Evolutionary conservation across 2,888 invertebrate species (phyloP), one percentile per base, ranked within the genome.

Genomic region (Pheosia tremula): DNA sequence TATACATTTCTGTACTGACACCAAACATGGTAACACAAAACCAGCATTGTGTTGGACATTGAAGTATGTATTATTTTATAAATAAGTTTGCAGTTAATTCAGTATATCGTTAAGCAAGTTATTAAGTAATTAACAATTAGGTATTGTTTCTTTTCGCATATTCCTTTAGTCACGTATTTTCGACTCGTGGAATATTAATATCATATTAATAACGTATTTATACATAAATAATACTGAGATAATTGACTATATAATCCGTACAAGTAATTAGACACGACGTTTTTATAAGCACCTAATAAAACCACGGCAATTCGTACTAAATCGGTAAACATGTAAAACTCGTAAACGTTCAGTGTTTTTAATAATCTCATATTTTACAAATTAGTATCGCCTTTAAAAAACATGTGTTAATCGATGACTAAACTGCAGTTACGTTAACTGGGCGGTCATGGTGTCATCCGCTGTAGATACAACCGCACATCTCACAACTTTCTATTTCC

Each of bases 401-500:
- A 83, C 58, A 73, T 78, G 73, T 79, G 70, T 74, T 81, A 80
- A 80, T 76, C 64, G 65, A 77, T 75, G 73, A 71, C 71, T 75
- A 74, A 79, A 69, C 56, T 57, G 66, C 59, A 61, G 59, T 69
- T 68, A 71, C 67, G 61, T 73, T 75, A 77, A 69, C 67, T 66
- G 61, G 72, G 75, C 66, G 9, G 79, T 79, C 72, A 80, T 72
- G 77, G 76, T 68, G 60, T 43, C 56, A 7, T 56, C 52, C 61
- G 56, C 41, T 67, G 60, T 72, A 63, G 77, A 81, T 82, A 80
- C 71, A 71, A 79, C 70, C 72, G 69, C 69, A 66, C 79, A 76
- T 75, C 64, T 60, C 68, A 60, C 72, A 63, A 79, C 87, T 88
- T 87, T 88, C 87, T 84, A 83, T 78, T 81, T 82, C 80, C 66